Evolutionary conservation across 2,113 vertebrate genomes (phyloP).

Genomic region (Boulengeromyrus knoepffleri): DNA sequence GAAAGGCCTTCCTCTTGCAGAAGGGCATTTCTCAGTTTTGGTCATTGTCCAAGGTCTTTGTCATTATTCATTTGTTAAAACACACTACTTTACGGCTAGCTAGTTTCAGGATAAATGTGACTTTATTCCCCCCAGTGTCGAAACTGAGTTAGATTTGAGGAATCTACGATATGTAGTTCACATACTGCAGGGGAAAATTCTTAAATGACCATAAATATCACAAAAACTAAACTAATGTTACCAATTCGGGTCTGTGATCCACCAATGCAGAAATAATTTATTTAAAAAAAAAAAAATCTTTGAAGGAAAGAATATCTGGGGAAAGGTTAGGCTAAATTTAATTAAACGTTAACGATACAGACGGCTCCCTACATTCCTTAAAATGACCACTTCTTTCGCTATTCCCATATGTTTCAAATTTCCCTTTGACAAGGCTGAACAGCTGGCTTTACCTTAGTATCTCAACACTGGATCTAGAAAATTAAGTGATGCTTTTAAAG

Average conservation of each 20-base stretch:
- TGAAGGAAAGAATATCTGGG: background rate
- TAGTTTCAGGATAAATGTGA: slow-evolving; percentile 34
- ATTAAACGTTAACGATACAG: background rate
- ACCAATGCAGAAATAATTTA: background rate
- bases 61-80: slow-evolving; percentile 58
- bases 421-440: background rate
- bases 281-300: background rate
- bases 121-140: slow-evolving; percentile 8
- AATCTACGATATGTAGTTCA: background rate
- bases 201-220: background rate
- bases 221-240: background rate
- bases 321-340: background rate
- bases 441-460: background rate
- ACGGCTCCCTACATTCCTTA: background rate
- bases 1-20: slow-evolving; percentile 58
- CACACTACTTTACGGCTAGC: slow-evolving; percentile 37
- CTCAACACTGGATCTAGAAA: background rate
- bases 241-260: background rate
- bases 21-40: slow-evolving; percentile 58
- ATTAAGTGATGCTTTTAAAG: background rate
- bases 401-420: background rate
- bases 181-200: background rate
- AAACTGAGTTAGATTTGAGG: background rate
- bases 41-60: slow-evolving; percentile 56
- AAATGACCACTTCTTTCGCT: background rate